Percentiles rank a stretch among this genome's conserved stretches.
phyloP scores from a whole-genome alignment of 2,888 invertebrate genomes.

The Caenorhabditis drosophilae region DNA sequence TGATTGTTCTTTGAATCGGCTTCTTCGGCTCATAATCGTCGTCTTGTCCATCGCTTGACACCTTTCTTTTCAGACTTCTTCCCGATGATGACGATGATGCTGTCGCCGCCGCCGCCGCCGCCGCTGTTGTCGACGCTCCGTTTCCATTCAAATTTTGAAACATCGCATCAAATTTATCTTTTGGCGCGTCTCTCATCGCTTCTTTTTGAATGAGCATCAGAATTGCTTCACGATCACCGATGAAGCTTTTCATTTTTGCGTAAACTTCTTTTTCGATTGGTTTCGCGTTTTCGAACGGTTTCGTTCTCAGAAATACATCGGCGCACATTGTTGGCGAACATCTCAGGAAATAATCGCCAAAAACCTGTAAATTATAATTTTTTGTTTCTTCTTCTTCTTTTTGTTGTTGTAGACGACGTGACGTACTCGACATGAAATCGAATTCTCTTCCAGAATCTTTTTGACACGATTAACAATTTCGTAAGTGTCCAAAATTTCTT shows the following conservation, averaged over 20 bases:
- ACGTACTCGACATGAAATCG: slow-evolving; percentile 18
- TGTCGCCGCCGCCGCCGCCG: no score
- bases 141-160: no score
- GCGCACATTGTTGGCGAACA: slow-evolving; percentile 88
- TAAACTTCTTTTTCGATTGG: slow-evolving; percentile 32
- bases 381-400: background rate
- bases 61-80: slow-evolving; percentile 19
- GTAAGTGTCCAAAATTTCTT: slow-evolving; percentile 17
- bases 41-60: slow-evolving; percentile 20
- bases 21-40: slow-evolving; percentile 18
- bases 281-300: slow-evolving; percentile 85
- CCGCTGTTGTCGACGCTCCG: no score
- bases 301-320: slow-evolving; percentile 95
- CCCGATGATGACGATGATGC: background rate
- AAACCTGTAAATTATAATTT: slow-evolving; percentile 71
- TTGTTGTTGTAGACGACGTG: no score
- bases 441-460: slow-evolving; percentile 12
- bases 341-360: slow-evolving; percentile 95
- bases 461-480: slow-evolving; percentile 23
- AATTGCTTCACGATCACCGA: slow-evolving; percentile 36
- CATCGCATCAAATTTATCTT: no score
- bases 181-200: background rate
- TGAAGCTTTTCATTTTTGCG: slow-evolving; percentile 34
- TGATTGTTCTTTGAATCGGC: slow-evolving; percentile 83
- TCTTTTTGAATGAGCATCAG: background rate